Evolutionary conservation across 2,113 vertebrate genomes (phyloP).

Genomic region (Trogon melanurus): DNA sequence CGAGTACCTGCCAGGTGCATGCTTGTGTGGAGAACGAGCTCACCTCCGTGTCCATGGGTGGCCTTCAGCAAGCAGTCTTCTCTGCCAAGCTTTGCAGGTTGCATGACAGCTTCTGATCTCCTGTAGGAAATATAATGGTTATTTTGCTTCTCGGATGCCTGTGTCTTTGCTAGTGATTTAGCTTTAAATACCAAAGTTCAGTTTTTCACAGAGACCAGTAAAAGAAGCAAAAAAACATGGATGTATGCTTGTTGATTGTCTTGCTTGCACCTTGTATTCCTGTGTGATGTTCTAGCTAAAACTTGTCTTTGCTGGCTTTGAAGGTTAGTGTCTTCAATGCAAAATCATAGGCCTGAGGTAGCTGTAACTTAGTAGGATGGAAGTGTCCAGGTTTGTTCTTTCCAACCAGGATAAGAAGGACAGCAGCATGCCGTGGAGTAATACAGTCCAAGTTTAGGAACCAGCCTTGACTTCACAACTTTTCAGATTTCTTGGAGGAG

Average conservation of each 20-base stretch:
- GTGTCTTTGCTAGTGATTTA: neutral
- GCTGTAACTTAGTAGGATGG: neutral
- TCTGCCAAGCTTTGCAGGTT: neutral
- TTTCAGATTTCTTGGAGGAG: neutral
- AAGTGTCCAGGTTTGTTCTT: neutral
- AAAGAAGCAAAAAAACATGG: neutral
- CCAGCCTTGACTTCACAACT: neutral
- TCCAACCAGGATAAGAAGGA: neutral
- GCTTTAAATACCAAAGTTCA: neutral
- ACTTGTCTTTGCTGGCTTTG: neutral
- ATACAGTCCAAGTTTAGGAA: neutral
- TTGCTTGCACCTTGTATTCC: neutral
- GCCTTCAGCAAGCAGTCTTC: neutral
- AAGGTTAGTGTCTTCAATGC: neutral
- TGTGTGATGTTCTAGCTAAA: neutral
- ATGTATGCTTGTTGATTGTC: neutral
- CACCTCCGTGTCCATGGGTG: fast-evolving
- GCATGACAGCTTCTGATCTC: neutral
- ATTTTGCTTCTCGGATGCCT: neutral
- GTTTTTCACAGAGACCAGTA: neutral
- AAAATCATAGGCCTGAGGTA: neutral
- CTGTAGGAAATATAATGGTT: neutral
- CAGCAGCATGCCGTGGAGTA: neutral
- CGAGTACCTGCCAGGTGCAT: neutral
- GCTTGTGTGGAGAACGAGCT: neutral